phyloP scores from a whole-genome alignment of 2,888 invertebrate species.

The Drosophila paranaensis region DNA sequence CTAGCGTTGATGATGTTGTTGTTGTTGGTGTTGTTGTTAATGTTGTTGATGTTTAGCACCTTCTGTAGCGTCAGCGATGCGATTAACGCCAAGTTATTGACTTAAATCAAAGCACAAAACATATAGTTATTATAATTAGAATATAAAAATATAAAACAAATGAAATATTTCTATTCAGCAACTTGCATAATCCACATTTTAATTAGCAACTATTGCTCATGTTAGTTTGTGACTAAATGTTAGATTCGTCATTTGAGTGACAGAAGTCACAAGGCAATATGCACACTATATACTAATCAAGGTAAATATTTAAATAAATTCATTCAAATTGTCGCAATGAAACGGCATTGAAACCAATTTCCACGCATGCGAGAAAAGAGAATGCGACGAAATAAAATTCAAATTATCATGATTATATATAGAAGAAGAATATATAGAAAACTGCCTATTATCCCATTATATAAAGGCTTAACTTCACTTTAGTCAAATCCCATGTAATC shows the following conservation, averaged over 20 bases:
- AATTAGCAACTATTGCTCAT: background rate
- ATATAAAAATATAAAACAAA: background rate
- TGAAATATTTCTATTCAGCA: background rate
- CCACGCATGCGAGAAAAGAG: background rate
- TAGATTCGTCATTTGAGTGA: too few species aligned
- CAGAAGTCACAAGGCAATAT: background rate
- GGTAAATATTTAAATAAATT: conserved; percentile 9
- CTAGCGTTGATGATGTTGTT: conserved; percentile 34
- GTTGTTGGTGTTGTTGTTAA: conserved; percentile 52
- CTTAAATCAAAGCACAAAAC: conserved; percentile 56
- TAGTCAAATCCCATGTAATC: background rate
- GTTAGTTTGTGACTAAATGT: background rate
- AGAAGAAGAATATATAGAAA: background rate
- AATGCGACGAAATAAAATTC: background rate
- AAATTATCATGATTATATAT: background rate
- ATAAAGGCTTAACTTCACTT: background rate
- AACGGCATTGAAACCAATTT: conserved; percentile 8
- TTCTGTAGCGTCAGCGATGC: conserved; percentile 79
- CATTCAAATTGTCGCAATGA: background rate
- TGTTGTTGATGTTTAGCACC: conserved; percentile 79
- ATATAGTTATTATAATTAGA: conserved; percentile 7
- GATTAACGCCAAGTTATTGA: conserved; percentile 76
- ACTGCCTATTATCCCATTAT: too few species aligned
- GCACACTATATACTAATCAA: background rate
- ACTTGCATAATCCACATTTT: background rate